A percentile compares a stretch with the other conserved stretches of the same genome.
Conservation (phyloP, 2,888 invertebrate species). For the Drosophila siamana region DNA sequence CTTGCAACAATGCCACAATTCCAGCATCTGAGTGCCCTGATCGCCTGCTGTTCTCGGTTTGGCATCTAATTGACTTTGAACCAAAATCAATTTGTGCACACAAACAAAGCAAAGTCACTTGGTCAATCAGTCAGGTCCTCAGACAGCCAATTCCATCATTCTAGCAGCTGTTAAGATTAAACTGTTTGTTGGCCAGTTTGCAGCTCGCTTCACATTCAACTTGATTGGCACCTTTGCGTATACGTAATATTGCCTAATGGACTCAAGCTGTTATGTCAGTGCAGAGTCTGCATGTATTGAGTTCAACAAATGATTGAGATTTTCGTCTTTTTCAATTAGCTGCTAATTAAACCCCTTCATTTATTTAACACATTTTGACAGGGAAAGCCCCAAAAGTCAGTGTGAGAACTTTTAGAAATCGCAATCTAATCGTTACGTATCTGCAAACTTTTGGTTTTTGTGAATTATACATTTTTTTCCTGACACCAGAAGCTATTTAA, state of each 20-base stretch:
- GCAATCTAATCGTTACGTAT: constrained; percentile 8
- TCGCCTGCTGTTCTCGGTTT: constrained; percentile 3
- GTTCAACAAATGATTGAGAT: neutral
- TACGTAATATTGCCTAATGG: constrained; percentile 1
- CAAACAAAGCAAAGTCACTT: constrained; percentile 34
- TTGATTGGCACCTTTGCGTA: constrained; percentile 6
- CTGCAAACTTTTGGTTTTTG: constrained; percentile 28
- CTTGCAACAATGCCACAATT: constrained; percentile 48
- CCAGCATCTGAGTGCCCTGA: constrained; percentile 1
- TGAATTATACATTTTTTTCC: constrained; percentile 17
- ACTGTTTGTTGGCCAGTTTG: neutral
- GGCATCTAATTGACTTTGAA: constrained; percentile 56
- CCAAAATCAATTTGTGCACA: constrained; percentile 66
- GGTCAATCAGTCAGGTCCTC: neutral
- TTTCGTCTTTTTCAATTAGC: neutral
- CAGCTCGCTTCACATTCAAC: neutral
- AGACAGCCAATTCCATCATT: constrained; percentile 26
- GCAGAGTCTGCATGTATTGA: no score
- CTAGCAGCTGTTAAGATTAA: constrained; percentile 6
- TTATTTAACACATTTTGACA: neutral
- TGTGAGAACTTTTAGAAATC: neutral
- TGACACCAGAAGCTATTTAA: constrained; percentile 50
- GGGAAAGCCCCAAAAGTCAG: neutral
- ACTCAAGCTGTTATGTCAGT: neutral
- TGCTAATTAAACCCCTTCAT: neutral